These are phyloP conservation scores for Palythoa caribaeorum DNA, from an alignment of 92 coral and sea anemone genomes.

Conservation along the genomic window DNA sequence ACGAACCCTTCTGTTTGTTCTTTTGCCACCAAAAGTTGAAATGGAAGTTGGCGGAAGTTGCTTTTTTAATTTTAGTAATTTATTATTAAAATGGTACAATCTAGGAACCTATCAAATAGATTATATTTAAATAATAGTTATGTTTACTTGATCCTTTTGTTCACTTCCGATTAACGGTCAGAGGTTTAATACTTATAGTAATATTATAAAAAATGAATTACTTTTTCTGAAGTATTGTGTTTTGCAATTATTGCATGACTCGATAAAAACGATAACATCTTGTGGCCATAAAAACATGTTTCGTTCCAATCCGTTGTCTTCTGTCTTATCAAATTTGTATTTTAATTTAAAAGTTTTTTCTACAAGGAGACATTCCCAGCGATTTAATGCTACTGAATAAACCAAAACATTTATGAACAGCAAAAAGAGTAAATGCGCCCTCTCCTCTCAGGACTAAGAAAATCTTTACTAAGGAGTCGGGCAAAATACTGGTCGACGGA, in stretches of 20 bases:
- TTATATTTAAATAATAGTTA: constrained; percentile 29
- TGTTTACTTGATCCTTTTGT: constrained; percentile 25
- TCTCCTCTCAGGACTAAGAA: too few species aligned
- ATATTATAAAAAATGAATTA: constrained; percentile 26
- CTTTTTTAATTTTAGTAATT: constrained; percentile 7
- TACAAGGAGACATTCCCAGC: background rate
- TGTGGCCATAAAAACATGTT: background rate
- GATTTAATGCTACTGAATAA: background rate
- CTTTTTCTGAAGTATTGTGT: constrained; percentile 24
- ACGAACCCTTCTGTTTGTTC: background rate
- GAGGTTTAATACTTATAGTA: constrained; percentile 18
- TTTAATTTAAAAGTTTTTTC: background rate
- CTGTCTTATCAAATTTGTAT: background rate
- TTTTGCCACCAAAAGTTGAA: background rate
- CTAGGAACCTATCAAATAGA: background rate
- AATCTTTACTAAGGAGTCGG: too few species aligned
- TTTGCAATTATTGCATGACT: constrained; percentile 18
- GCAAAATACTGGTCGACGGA: too few species aligned
- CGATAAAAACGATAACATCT: constrained; percentile 26
- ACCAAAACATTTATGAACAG: background rate
- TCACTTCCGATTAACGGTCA: constrained; percentile 34
- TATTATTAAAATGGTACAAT: constrained; percentile 22
- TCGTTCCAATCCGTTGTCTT: background rate
- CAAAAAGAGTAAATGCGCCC: background rate
- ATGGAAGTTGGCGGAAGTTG: constrained; percentile 23